Percentiles rank a stretch among this genome's conserved stretches.
Conservation (phyloP, 2,113 vertebrate species). For the Okapia johnstoni region DNA sequence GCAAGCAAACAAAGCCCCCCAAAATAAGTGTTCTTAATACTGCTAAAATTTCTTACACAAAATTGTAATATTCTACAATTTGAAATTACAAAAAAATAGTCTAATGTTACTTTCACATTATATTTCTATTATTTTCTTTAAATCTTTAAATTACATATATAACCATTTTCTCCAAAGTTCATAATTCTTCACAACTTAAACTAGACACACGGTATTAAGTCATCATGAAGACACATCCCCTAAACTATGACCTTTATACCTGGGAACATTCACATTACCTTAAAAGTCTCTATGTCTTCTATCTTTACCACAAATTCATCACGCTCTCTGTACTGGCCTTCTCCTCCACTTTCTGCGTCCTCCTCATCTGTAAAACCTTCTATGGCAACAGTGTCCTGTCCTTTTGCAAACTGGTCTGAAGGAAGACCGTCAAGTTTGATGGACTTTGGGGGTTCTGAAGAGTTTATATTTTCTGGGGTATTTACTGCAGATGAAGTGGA, state of each 20-base stretch:
- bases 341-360: constrained; percentile 93
- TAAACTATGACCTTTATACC: background rate
- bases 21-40: background rate
- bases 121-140: constrained; percentile 25
- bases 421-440: constrained; percentile 77
- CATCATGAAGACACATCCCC: background rate
- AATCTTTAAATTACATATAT: constrained; percentile 14
- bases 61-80: background rate
- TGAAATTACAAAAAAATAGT: constrained; percentile 19
- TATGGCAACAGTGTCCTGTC: constrained; percentile 88
- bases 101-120: background rate
- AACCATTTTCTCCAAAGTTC: constrained; percentile 1
- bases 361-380: constrained; percentile 95
- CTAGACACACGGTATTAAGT: background rate
- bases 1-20: background rate
- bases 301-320: constrained; percentile 98
- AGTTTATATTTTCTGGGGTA: constrained; percentile 74
- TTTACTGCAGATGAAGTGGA: constrained; percentile 70
- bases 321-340: constrained; percentile 97
- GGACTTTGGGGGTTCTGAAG: constrained; percentile 74
- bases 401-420: constrained; percentile 84
- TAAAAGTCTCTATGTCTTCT: constrained; percentile 94
- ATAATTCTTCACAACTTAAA: background rate
- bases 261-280: constrained; percentile 81
- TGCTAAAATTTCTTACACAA: background rate